These are phyloP conservation scores for Drosophila mettleri DNA, from an alignment of 2,888 invertebrate species.

Conservation along the genomic window DNA sequence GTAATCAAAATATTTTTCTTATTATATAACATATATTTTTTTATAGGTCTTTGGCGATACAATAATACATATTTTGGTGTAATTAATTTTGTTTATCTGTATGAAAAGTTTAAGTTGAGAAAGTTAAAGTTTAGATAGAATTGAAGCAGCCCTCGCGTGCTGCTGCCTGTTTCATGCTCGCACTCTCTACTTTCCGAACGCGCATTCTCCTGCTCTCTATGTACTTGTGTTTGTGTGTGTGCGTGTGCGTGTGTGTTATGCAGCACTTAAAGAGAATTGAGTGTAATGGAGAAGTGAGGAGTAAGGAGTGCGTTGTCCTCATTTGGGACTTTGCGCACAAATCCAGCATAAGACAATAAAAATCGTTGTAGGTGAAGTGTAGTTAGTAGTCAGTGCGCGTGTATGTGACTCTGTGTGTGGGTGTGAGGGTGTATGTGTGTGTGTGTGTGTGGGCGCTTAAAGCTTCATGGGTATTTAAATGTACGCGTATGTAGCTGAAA, in stretches of 20 bases:
- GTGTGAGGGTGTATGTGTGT: slow-evolving; percentile 9
- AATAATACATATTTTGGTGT: no score
- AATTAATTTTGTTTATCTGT: no score
- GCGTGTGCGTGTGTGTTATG: slow-evolving; percentile 14
- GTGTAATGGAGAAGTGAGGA: slow-evolving; percentile 49
- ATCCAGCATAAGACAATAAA: slow-evolving; percentile 75
- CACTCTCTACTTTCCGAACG: not conserved
- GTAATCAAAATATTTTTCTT: no score
- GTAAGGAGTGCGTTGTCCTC: slow-evolving; percentile 76
- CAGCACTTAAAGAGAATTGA: slow-evolving; percentile 80
- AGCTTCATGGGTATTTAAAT: slow-evolving; percentile 51
- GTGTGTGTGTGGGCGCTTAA: slow-evolving; percentile 36
- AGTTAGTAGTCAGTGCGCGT: slow-evolving; percentile 25
- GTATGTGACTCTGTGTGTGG: slow-evolving; percentile 8
- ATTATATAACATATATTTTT: no score
- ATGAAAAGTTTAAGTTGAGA: no score
- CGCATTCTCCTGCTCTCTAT: slow-evolving; percentile 10
- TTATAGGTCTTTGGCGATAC: no score
- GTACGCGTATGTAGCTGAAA: slow-evolving; percentile 7
- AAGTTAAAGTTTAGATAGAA: no score
- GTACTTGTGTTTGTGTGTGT: not conserved
- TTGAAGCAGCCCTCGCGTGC: slow-evolving; percentile 29
- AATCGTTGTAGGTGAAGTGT: slow-evolving; percentile 51
- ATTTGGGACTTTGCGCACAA: slow-evolving; percentile 69
- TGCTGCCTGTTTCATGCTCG: slow-evolving; percentile 1